Base-by-base conservation (phyloP, 2,888 invertebrate species). In the Deilephila porcellus region DNA sequence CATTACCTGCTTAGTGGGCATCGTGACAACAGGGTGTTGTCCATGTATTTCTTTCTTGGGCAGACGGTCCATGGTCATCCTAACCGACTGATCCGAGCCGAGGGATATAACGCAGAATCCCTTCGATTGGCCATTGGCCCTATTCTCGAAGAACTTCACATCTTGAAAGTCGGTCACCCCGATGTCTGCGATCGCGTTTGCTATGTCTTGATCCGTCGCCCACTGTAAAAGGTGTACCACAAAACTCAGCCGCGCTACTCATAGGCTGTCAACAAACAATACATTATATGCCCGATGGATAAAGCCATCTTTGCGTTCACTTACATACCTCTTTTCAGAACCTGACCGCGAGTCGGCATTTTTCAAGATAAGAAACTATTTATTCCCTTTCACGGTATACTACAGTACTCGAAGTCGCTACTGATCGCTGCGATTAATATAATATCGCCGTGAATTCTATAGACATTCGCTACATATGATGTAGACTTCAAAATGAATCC, bases 101-200 rank as follows among this genome's bases (percentile, higher is more conserved):
- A 99, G 95, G 1, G 98, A 98, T 81, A 99, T 97, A 71, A 99
- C 97, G 89, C 99, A 99, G 95, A 99, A 99, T 52, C 99, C 99
- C 95, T 99, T 99, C 0, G 99, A 99, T 92, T 99, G 99, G 37
- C 99, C 99, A 95, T 99, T 99, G 56, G 99, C 98, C 85, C 99
- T 96, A 95, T 99, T 99, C 93, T 99, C 99, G 95, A 99, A 99
- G 95, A 99, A 99, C 94, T 99, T 99, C 59, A 99, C 99, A 90
- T 99, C 99, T 85, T 99, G 96, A 86, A 99, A 97, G 93, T 99
- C 99, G 74, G 96, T 96, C 7, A 99, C 98, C 70, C 99, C 99
- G 82, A 98, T 95, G 80, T 97, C 97, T 72, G 96, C 96, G 76
- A 99, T 96, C n/a, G 97, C 97, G 93, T 98, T 98, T 71, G 97